Percentiles rank a stretch among this genome's conserved stretches.
These are phyloP conservation scores for Pseudonaja textilis DNA, from an alignment of 2,113 vertebrate genomes.

Conservation along the genomic window DNA sequence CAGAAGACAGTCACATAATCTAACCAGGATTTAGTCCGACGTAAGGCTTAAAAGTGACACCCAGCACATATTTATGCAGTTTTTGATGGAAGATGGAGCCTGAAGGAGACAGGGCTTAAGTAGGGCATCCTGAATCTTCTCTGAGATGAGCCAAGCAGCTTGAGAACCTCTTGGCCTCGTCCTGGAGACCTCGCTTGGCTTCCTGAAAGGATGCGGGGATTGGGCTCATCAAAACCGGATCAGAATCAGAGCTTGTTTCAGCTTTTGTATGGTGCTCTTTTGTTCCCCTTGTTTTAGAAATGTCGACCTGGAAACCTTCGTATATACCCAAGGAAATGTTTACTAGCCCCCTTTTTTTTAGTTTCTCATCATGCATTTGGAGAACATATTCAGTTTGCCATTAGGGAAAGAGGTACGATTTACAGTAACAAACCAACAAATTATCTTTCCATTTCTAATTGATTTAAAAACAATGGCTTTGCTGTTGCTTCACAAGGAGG, in stretches of 20 bases:
- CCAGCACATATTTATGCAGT: neutral
- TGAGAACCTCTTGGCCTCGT: neutral
- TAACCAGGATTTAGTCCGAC: neutral
- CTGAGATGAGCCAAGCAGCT: neutral
- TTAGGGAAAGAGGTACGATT: constrained; percentile 54
- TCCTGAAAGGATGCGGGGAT: neutral
- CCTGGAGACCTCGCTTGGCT: too few relatives aligned
- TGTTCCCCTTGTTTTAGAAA: constrained; percentile 28
- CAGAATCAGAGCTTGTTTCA: constrained; percentile 34
- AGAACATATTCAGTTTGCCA: neutral
- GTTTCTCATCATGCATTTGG: neutral
- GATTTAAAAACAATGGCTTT: constrained; percentile 59
- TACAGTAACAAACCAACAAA: constrained; percentile 57
- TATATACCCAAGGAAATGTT: neutral
- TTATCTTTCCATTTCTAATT: constrained; percentile 61
- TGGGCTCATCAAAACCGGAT: neutral
- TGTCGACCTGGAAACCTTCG: neutral
- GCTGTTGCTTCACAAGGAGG: constrained; percentile 49
- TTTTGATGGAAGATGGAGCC: neutral
- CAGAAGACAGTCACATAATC: neutral
- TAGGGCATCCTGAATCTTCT: neutral
- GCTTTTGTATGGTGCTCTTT: neutral
- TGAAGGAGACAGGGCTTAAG: neutral
- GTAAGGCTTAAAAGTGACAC: neutral
- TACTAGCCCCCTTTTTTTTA: neutral